These are phyloP conservation scores for Loris lydekkerianus DNA, from an alignment of 2,797 vertebrate species.

Conservation along the genomic window DNA sequence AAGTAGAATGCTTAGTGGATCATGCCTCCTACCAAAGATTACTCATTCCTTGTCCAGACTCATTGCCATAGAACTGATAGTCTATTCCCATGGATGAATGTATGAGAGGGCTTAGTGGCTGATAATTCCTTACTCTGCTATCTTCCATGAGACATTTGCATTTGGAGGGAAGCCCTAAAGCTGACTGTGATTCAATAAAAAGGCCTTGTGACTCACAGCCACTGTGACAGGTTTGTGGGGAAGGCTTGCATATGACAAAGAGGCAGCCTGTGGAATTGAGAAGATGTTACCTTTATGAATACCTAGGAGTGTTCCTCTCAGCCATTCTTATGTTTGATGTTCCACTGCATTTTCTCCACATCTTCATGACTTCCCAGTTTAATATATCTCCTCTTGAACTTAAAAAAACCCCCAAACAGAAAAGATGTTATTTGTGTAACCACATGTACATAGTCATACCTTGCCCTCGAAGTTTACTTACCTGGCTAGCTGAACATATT, in stretches of 20 bases:
- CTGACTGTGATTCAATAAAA: background rate
- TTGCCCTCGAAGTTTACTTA: background rate
- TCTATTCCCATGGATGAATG: background rate
- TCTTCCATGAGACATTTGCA: background rate
- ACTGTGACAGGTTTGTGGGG: background rate
- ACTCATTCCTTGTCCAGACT: background rate
- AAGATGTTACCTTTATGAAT: background rate
- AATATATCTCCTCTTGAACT: slow-evolving; percentile 30
- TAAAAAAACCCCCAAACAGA: background rate
- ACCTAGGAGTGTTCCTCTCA: background rate
- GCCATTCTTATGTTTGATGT: background rate
- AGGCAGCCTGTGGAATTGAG: background rate
- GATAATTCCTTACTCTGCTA: background rate
- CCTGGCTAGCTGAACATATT: background rate
- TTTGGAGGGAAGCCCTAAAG: background rate
- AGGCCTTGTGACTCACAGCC: background rate
- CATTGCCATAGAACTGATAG: background rate
- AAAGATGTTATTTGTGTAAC: background rate
- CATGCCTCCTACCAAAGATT: background rate
- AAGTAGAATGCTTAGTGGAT: background rate
- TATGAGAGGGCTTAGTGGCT: background rate
- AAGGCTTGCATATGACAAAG: background rate
- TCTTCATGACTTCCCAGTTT: background rate
- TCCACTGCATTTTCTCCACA: background rate
- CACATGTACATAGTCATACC: background rate